phyloP scores from a whole-genome alignment of 2,797 vertebrate genomes.

The Eospalax fontanierii region DNA sequence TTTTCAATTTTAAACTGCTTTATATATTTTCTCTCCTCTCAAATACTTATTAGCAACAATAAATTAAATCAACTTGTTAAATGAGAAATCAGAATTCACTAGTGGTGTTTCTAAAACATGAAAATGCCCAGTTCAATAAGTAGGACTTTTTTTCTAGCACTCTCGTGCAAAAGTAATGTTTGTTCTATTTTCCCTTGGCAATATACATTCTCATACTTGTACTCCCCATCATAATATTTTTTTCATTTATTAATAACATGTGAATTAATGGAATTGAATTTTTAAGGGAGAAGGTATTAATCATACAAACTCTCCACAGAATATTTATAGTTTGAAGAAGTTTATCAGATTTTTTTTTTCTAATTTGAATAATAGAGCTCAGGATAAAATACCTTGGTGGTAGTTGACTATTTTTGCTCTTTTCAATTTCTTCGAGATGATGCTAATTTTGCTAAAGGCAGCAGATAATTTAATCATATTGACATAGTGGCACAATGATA shows the following conservation, averaged over 20 bases:
- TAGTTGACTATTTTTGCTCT: background rate
- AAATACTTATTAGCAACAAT: no score
- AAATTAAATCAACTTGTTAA: background rate
- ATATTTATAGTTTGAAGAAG: background rate
- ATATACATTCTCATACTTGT: background rate
- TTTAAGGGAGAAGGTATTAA: background rate
- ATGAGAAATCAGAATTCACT: background rate
- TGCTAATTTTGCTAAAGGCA: background rate
- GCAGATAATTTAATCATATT: background rate
- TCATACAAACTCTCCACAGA: background rate
- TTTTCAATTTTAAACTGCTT: background rate
- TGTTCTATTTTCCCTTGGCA: background rate
- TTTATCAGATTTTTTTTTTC: background rate
- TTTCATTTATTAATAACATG: background rate
- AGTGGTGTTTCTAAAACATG: background rate
- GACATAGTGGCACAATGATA: background rate
- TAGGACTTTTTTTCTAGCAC: background rate
- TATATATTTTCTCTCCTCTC: background rate
- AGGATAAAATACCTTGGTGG: background rate
- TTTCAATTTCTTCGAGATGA: background rate
- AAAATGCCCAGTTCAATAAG: background rate
- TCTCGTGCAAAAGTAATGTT: background rate
- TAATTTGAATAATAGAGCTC: background rate
- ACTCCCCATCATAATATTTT: background rate
- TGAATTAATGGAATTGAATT: background rate